A percentile compares a stretch with the other conserved stretches of the same genome.
These are phyloP conservation scores for Thelaira solivaga DNA, from an alignment of 2,888 invertebrate species.

Conservation along the genomic window DNA sequence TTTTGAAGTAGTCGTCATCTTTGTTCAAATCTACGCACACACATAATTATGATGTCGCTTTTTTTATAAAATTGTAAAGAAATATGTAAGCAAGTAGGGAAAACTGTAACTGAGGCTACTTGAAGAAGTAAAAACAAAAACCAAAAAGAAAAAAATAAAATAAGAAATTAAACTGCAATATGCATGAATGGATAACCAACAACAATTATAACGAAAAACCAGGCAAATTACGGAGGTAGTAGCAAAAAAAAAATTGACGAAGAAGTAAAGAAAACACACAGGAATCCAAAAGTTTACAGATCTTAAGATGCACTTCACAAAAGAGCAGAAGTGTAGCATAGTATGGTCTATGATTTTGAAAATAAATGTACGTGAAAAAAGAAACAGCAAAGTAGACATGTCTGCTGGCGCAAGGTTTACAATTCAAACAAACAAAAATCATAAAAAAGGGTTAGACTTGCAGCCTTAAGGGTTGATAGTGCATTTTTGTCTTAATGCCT, in stretches of 20 bases:
- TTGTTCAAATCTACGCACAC: constrained; percentile 13
- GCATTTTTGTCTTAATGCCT: constrained; percentile 35
- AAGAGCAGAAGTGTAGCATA: constrained; percentile 46
- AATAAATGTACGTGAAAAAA: constrained; percentile 36
- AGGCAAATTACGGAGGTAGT: not conserved
- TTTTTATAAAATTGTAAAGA: constrained; percentile 32
- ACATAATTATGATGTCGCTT: constrained; percentile 10
- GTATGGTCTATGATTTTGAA: constrained; percentile 57
- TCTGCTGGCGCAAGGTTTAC: constrained; percentile 56
- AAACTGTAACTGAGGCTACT: constrained; percentile 62
- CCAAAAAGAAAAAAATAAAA: constrained; percentile 37
- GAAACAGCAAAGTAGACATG: constrained; percentile 62
- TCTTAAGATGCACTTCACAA: constrained; percentile 58
- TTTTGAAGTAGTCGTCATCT: constrained; percentile 41
- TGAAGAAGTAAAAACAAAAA: constrained; percentile 51
- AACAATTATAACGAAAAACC: constrained; percentile 32
- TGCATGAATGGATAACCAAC: constrained; percentile 56
- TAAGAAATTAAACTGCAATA: constrained; percentile 56
- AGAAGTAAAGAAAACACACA: not conserved
- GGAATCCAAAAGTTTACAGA: constrained; percentile 40
- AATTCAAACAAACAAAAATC: not conserved
- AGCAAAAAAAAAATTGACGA: not conserved
- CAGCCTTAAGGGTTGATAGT: constrained; percentile 61
- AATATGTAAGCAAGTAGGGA: constrained; percentile 48
- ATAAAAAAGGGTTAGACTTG: constrained; percentile 49